These are phyloP conservation scores for Pseudanteris insignis DNA, from an alignment of 2,888 invertebrate species.

Conservation along the genomic window DNA sequence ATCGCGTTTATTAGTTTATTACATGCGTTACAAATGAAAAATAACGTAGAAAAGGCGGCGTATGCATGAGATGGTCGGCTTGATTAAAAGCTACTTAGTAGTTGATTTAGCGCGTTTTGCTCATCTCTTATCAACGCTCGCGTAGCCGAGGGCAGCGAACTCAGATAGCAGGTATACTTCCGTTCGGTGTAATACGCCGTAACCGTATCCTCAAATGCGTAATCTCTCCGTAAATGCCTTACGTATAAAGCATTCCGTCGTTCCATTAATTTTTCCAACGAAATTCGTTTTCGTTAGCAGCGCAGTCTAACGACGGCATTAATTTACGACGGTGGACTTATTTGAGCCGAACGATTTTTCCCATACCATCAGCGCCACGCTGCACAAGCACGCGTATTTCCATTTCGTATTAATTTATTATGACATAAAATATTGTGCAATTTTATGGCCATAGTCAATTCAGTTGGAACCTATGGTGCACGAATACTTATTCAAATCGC, in stretches of 20 bases:
- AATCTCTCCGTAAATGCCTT: conserved; percentile 34
- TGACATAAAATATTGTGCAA: too few relatives aligned
- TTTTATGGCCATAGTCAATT: too few relatives aligned
- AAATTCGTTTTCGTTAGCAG: conserved; percentile 23
- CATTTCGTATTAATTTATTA: too few relatives aligned
- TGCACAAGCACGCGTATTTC: too few relatives aligned
- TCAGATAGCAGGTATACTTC: conserved; percentile 50
- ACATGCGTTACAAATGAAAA: neutral
- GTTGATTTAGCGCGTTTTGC: conserved; percentile 35
- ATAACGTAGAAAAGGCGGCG: conserved; percentile 1
- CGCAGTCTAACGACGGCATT: neutral
- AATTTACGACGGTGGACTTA: too few relatives aligned
- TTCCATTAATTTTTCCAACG: conserved; percentile 17
- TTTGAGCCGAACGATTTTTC: too few relatives aligned
- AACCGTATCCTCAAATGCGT: conserved; percentile 52
- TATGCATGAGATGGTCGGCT: conserved; percentile 4
- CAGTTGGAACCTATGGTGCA: too few relatives aligned
- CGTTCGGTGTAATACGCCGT: conserved; percentile 55
- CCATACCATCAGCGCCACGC: too few relatives aligned
- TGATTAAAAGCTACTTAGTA: conserved; percentile 32
- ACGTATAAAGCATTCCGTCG: conserved; percentile 34
- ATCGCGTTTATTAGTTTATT: neutral
- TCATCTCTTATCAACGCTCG: conserved; percentile 43
- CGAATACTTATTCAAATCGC: too few relatives aligned
- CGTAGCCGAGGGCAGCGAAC: conserved; percentile 46